phyloP scores from a whole-genome alignment of 2,888 invertebrate genomes.

The Dascillus cervinus region DNA sequence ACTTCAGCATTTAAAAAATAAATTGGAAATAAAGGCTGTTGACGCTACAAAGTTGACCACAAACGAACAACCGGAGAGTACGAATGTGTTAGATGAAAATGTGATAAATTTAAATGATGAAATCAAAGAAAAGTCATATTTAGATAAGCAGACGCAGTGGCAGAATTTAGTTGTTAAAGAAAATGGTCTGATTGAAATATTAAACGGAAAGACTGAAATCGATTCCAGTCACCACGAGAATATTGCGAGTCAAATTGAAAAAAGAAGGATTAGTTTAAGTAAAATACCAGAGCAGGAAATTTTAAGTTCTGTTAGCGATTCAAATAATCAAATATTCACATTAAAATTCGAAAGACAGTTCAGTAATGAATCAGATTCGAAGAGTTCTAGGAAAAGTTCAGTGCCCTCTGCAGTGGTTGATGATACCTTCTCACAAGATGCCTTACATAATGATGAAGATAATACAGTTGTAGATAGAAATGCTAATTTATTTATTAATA shows the following conservation, averaged over 20 bases:
- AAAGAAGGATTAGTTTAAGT: no score
- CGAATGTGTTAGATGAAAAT: conserved; percentile 19
- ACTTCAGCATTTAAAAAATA: conserved; percentile 23
- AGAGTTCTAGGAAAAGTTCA: no score
- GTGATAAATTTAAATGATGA: conserved; percentile 29
- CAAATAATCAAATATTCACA: conserved; percentile 5
- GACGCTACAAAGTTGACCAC: conserved; percentile 9
- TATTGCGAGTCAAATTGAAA: conserved; percentile 6
- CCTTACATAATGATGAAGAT: conserved; percentile 13
- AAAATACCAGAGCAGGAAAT: conserved; percentile 33
- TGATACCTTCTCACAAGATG: conserved; percentile 22
- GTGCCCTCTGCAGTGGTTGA: no score
- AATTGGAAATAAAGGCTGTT: conserved; percentile 7
- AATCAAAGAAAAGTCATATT: conserved; percentile 13
- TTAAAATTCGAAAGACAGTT: conserved; percentile 8
- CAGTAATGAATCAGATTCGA: conserved; percentile 4
- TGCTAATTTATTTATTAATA: conserved; percentile 40
- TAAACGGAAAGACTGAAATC: conserved; percentile 19
- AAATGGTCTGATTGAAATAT: conserved; percentile 20
- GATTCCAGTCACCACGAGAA: conserved; percentile 8
- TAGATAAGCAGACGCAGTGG: conserved; percentile 15
- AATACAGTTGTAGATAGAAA: conserved; percentile 15
- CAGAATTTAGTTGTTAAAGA: conserved; percentile 23
- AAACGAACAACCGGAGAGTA: conserved; percentile 8
- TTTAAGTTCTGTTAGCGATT: conserved; percentile 16